These are phyloP conservation scores for Brachymystax lenok DNA, from an alignment of 2,797 vertebrate species.

Conservation along the genomic window DNA sequence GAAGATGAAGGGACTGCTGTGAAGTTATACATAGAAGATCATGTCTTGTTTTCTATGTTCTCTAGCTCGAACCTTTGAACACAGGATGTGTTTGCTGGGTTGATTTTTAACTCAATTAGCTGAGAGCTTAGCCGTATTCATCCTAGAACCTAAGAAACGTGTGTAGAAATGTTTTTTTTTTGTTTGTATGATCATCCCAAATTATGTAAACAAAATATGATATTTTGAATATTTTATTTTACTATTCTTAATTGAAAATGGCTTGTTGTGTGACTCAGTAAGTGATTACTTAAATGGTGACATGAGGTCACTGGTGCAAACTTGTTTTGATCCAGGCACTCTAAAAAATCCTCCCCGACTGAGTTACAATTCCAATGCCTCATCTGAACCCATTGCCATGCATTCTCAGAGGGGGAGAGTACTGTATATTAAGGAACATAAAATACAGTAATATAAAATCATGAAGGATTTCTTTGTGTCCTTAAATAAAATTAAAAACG, in stretches of 20 bases:
- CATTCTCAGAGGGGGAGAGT: conserved; percentile 54
- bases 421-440: conserved; percentile 54
- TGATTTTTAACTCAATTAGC: conserved; percentile 59
- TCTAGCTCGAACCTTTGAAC: conserved; percentile 69
- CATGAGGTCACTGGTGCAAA: conserved; percentile 68
- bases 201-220: conserved; percentile 60
- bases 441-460: conserved; percentile 63
- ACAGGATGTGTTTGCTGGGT: conserved; percentile 72
- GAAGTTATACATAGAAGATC: conserved; percentile 73
- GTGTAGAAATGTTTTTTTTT: conserved; percentile 9
- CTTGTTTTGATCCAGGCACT: conserved; percentile 62
- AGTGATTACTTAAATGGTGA: conserved; percentile 67
- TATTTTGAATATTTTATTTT: conserved; percentile 52
- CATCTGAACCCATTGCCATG: conserved; percentile 57
- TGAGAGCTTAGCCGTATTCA: conserved; percentile 23
- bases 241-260: conserved; percentile 55
- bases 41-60: conserved; percentile 61
- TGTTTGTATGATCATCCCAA: conserved; percentile 37
- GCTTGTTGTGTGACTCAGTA: conserved; percentile 37
- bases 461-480: conserved; percentile 56
- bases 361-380: conserved; percentile 62
- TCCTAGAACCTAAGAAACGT: background rate
- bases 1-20: conserved; percentile 70
- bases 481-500: conserved; percentile 23
- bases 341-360: conserved; percentile 50